Evolutionary conservation across 2,113 vertebrate species (phyloP).

Genomic region (Columba janthina): DNA sequence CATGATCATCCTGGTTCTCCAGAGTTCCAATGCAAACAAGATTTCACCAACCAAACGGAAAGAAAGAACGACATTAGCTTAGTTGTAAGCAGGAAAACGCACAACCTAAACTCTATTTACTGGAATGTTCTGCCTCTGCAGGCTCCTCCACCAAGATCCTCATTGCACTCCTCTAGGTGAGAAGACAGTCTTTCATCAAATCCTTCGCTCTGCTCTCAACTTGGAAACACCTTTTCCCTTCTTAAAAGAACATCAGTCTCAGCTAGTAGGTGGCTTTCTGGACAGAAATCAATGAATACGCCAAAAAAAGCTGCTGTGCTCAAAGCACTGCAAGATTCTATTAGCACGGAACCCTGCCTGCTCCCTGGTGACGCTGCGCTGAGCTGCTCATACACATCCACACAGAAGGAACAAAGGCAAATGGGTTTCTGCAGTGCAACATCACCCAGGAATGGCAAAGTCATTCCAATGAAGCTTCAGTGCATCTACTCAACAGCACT

Average conservation of each 20-base stretch:
- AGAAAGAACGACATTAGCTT: accelerated
- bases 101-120: neutral
- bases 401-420: neutral
- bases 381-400: neutral
- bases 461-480: neutral
- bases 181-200: neutral
- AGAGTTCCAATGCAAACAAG: neutral
- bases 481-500: neutral
- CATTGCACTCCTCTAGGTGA: neutral
- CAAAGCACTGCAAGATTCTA: neutral
- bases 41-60: neutral
- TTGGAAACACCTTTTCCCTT: neutral
- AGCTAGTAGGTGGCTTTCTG: neutral
- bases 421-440: neutral
- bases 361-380: neutral
- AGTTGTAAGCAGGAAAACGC: neutral
- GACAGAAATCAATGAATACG: neutral
- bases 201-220: neutral
- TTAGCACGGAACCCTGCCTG: neutral
- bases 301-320: neutral
- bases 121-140: neutral
- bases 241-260: neutral
- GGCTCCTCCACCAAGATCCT: neutral
- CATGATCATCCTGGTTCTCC: neutral
- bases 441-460: neutral